Base-by-base conservation (phyloP, 1,140 invertebrate species). In the Anastrepha obliqua region DNA sequence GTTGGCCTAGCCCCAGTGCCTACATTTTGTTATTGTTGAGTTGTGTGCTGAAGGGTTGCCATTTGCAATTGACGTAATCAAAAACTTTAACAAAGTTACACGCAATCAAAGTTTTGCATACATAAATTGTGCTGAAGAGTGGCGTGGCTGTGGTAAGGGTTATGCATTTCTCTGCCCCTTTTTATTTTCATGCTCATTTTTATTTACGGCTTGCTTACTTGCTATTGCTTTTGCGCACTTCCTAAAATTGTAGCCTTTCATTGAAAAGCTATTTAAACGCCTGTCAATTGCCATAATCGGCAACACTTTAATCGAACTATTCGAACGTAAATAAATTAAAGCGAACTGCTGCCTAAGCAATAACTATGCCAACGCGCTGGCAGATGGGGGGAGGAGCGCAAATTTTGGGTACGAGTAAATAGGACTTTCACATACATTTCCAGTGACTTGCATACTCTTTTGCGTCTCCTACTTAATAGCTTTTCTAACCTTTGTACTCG, bases 301-400 rank as follows among this genome's bases (percentile, higher is more conserved):
- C 60, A 20, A 81, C n/a, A 55, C 47, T 55, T 81, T 81, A 81
- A 81, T 81, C 74, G 74, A 81, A 81, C 74, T 81, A 55, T 81
- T 29, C 47, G n/a, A 55, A 81, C 47, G 74, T 55, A 55, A 81
- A 81, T 81, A 55, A 81, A 81, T 81, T 81, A 81, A 51, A 55
- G n/a, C 6, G 44, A 81, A 20, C n/a, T 20, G 74, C 74, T 55
- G 47, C 15, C 17, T 74, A 58, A 81, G 51, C 51, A 81, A 51
- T 20, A 29, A 29, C 29, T 29, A 55, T 81, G 5, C 17, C 7
- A 67, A 29, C 8, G 29, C 7, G 20, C 29, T 29, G 29, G 29
- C 29, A 29, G 11, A 29, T 3, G 5, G 51, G 20, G 13, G 8
- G 9, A 2, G 74, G 51, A n/a, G 7, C 0, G 17, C 44, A 17